Evolutionary conservation across 2,113 vertebrate species (phyloP).

Genomic region (Dermatemys mawii): DNA sequence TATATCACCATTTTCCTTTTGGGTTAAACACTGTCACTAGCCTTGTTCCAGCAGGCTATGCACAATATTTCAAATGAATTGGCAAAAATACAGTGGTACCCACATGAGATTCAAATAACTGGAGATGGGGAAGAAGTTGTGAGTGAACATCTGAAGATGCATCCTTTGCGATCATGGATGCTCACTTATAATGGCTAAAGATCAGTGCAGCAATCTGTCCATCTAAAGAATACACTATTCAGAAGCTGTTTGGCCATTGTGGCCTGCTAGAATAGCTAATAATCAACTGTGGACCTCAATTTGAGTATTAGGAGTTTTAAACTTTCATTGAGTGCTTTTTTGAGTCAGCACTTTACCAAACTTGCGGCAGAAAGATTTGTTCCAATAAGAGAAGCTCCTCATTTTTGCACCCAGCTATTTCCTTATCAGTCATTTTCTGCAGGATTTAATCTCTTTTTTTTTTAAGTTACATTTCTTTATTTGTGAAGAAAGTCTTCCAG

Average conservation of each 20-base stretch:
- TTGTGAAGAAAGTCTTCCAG: background rate
- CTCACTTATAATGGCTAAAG: rapidly evolving
- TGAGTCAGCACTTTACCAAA: background rate
- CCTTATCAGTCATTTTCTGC: background rate
- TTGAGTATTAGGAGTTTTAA: background rate
- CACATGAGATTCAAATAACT: background rate
- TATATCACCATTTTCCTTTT: background rate
- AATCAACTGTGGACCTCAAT: background rate
- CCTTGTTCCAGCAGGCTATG: background rate
- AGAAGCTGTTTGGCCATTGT: background rate
- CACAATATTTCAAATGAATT: background rate
- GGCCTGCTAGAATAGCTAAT: background rate
- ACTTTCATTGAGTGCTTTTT: background rate
- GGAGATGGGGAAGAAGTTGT: background rate
- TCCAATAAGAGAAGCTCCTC: background rate
- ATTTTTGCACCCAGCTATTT: background rate
- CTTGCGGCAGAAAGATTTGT: background rate
- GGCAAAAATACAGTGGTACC: background rate
- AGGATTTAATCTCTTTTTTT: background rate
- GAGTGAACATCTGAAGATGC: background rate
- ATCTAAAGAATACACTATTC: rapidly evolving
- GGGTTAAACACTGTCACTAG: background rate
- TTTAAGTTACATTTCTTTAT: background rate
- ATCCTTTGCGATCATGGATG: background rate
- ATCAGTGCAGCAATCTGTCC: background rate